Conservation (phyloP, 2,113 vertebrate genomes). For the Odontophorus gujanensis region DNA sequence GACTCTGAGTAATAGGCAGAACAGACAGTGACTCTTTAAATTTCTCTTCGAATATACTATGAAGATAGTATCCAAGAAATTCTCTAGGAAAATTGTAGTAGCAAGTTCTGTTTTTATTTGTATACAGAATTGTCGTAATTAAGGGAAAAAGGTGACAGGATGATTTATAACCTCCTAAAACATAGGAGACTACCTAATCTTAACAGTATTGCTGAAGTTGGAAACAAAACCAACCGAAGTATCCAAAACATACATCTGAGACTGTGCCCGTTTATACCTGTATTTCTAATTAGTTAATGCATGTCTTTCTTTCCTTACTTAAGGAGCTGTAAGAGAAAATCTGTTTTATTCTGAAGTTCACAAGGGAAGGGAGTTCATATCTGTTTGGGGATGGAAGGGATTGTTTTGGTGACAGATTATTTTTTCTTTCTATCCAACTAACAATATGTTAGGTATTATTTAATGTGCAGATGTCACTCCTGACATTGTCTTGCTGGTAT, state of each 20-base stretch:
- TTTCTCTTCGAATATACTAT: fast-evolving
- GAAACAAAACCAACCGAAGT: background rate
- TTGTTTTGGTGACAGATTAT: background rate
- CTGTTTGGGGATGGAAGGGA: fast-evolving
- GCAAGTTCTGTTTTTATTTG: background rate
- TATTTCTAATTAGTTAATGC: background rate
- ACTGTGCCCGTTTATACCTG: background rate
- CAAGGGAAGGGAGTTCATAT: background rate
- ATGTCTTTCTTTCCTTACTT: background rate
- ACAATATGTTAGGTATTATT: background rate
- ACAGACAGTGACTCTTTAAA: no score
- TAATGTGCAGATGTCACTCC: background rate
- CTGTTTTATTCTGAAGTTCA: background rate
- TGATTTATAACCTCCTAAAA: slow-evolving; percentile 31
- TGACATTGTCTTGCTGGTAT: background rate
- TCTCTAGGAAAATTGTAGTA: background rate
- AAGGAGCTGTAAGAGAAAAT: no score
- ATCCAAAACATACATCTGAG: background rate
- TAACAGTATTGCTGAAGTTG: background rate
- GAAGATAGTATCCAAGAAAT: background rate
- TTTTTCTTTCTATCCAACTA: background rate
- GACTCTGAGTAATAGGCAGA: background rate
- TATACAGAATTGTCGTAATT: background rate
- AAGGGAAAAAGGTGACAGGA: background rate
- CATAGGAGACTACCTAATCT: background rate